Evolutionary conservation across 2,888 invertebrate species (phyloP), one percentile per base, ranked within the genome.

Genomic region (Athetis lepigone): DNA sequence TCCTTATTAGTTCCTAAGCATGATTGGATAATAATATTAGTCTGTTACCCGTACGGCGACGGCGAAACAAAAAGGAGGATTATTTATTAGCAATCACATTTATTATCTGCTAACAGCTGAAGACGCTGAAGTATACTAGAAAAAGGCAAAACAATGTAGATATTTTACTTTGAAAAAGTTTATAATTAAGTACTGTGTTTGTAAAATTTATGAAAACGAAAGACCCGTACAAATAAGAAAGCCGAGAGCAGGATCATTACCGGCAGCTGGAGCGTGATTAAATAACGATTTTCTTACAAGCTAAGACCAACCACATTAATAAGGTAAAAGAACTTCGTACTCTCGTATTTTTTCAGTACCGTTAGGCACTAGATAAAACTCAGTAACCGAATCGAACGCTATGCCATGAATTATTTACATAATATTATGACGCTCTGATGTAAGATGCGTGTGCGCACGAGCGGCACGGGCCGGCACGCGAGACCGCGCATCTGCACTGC

Each of bases 401-500:
- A 70, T 83, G 68, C 77, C 77, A 67, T 77, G 83, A 82, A 83
- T 83, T 67, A 85, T 85, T 83, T 82, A 84, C 85, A 82, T 83
- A 37, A 82, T 83, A 33, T 25, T 63, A 85, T 75, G 76, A 64
- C 55, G 79, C 85, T 86, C 88, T 91, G 88, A 90, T 90, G 88
- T 89, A 90, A 89, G 87, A 70, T 59, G 80, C 67, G 82, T 77
- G 85, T 52, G 86, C 89, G 86, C 89, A 90, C 89, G 90, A 90
- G 91, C 93, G 91, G 75, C 80, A 74, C 88, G 71, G 67, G 54
- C 66, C 75, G 76, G 85, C 92, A 91, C 90, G 92, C 90, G 83
- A 73, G 67, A 87, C 73, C 66, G 64, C 65, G 58, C 73, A 76
- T 70, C 77, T 73, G 81, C 75, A 69, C 79, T 78, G 69, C 74